Conservation (phyloP, 2,888 invertebrate species). For the Phyllotreta striolata region DNA sequence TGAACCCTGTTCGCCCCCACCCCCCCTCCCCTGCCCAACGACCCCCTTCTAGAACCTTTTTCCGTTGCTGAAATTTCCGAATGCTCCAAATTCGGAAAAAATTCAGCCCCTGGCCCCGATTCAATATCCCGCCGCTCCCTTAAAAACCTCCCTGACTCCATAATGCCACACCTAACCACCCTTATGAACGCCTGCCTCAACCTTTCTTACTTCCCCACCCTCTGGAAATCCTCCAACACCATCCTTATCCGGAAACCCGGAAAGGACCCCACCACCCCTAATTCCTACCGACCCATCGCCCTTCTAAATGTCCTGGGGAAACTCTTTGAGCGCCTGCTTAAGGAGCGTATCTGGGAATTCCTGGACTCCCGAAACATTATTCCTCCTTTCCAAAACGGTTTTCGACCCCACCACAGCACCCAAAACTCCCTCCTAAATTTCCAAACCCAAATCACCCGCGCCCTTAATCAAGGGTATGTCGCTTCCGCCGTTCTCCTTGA, state of each 20-base stretch:
- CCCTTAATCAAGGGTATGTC: not conserved
- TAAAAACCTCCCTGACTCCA: not conserved
- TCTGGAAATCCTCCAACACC: not conserved
- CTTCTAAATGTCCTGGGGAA: not conserved
- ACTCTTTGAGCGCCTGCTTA: not conserved
- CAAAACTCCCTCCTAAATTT: slow-evolving; percentile 1
- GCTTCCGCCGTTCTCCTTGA: not conserved
- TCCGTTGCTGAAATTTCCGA: not conserved
- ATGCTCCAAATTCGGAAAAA: not conserved
- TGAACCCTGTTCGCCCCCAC: not conserved
- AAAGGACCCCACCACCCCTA: not conserved
- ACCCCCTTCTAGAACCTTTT: not conserved
- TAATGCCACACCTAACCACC: not conserved
- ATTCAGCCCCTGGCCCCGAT: not conserved
- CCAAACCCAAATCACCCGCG: not conserved
- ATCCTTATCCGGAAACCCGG: not conserved
- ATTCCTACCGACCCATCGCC: not conserved
- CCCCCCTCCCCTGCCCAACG: not conserved
- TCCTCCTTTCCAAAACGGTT: not conserved
- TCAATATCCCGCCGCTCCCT: not conserved
- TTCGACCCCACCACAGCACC: not conserved
- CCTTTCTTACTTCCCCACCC: not conserved
- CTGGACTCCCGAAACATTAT: not conserved
- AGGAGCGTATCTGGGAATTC: not conserved
- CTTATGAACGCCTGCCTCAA: not conserved